Evolutionary conservation across 1,140 invertebrate genomes (phyloP).

Genomic region (Phymorhynchus buccinoides): DNA sequence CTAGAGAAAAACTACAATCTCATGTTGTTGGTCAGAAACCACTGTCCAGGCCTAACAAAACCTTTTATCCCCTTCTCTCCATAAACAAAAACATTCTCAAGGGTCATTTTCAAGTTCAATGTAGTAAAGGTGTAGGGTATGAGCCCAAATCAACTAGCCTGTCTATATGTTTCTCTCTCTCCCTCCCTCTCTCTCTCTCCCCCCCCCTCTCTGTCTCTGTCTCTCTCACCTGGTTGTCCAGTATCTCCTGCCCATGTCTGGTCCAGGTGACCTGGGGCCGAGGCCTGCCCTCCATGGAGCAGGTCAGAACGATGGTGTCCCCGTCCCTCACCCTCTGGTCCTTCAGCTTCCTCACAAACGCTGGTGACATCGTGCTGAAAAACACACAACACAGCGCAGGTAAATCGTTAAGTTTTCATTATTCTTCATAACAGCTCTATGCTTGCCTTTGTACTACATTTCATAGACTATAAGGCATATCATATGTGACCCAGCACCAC

Average conservation of each 20-base stretch:
- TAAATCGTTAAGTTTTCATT: no score
- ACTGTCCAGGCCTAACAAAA: no score
- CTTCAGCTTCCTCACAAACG: conserved; percentile 56
- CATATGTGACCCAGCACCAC: no score
- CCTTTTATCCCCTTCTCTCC: no score
- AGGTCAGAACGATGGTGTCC: conserved; percentile 62
- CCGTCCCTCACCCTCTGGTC: conserved; percentile 61
- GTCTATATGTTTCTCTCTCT: no score
- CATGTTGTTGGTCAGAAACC: no score
- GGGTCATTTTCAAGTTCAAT: not conserved
- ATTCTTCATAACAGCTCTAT: not conserved
- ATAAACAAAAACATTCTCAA: not conserved
- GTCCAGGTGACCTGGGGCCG: conserved; percentile 80
- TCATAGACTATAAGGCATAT: no score
- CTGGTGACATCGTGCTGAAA: conserved; percentile 38
- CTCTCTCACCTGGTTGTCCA: conserved; percentile 64
- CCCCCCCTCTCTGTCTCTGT: not conserved
- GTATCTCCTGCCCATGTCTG: conserved; percentile 68
- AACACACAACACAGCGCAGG: no score
- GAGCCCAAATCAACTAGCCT: no score
- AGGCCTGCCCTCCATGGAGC: conserved; percentile 70
- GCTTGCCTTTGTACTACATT: no score
- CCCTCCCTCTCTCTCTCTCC: not conserved
- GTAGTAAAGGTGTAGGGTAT: no score
- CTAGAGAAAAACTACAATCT: no score